Evolutionary conservation across 2,797 vertebrate genomes (phyloP), one percentile per base, ranked within the genome.

Genomic region (Pogonophryne albipinna): DNA sequence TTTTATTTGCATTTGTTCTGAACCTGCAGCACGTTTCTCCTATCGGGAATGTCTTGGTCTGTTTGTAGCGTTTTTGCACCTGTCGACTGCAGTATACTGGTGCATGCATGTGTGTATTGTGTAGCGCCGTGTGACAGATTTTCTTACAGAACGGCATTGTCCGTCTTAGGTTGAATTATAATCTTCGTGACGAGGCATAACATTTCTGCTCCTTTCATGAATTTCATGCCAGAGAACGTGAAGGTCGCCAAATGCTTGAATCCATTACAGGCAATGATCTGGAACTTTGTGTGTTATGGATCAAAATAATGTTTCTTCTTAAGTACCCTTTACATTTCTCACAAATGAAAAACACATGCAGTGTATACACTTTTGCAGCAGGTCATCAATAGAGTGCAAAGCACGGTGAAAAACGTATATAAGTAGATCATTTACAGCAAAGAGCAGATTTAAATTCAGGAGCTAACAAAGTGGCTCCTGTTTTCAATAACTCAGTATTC

Each of bases 131-230:
- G 66, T 82, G 71, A 65, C 47, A 66, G 58, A 80, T 85, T 80
- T 9, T 62, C 50, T 73, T 66, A 61, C 20, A 65, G 78, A 72
- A 69, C 34, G 52, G 31, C n/a, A 11, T 56, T 74, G 42, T 10
- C 1, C 84, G 74, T 20, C 66, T 71, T 55, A 12, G 60, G 13
- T 55, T 76, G 58, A 81, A 76, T 89, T 68, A 60, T 73, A 82
- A 68, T 60, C 85, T 63, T 58, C 19, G 49, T 66, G 49, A 84
- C 58, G 49, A 80, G 63, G 71, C 77, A 77, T 45, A 77, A 50
- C 66, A 77, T 67, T 71, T 67, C 57, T 27, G 13, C 50, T 65
- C 46, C 20, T 46, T 14, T 77, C 19, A 66, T 66, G 31, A n/a
- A 45, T 75, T 69, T 76, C 16, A 57, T 78, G 46, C 74, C 71